Evolutionary conservation across 92 coral and sea anemone genomes (phyloP), one percentile per base, ranked within the genome.

Genomic region (Phenganax subtilis): DNA sequence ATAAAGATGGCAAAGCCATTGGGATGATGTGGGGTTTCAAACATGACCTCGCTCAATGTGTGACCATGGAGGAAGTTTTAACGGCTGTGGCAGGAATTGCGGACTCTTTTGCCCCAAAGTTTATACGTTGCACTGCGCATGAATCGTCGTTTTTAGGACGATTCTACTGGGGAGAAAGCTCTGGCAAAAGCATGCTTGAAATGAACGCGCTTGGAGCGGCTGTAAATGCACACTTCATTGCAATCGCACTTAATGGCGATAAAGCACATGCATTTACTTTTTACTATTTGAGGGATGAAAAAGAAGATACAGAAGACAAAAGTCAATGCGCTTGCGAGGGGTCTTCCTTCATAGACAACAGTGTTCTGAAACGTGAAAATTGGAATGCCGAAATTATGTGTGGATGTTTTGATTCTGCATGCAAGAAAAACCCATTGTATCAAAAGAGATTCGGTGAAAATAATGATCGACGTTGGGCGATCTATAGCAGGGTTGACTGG

Each of bases 401-500:
- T 51, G 76, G 76, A 12, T 71, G 76, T 71, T 47, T 55, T 51
- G 76, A 71, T 17, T 30, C 7, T 28, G 76, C 76, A 3, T 71
- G 76, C 57, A 47, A 25, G 29, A 29, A 6, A 28, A 71, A 71
- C 2, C 8, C 12, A 15, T 51, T 8, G 12, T 71, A 71, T 15
- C 4, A 71, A 55, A 44, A 44, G 30, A 71, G 76, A 71, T 71
- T 71, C 30, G 76, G 76, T 16, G 76, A 71, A 20, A 57, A 71
- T 15, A 71, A 71, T 15, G 76, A 71, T 53, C 76, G 76, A 17
- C 76, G 76, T 10, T 71, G 70, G 70, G 70, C 70, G 37, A 11
- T 64, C 9, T 64, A 64, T 11, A 7, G 29, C 27, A 25, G 70
- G 29, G 30, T 20, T 30, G 29, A 7, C 70, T 9, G 44, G 30